phyloP scores from a whole-genome alignment of 2,888 invertebrate species.

The Cremastinae sp. region DNA sequence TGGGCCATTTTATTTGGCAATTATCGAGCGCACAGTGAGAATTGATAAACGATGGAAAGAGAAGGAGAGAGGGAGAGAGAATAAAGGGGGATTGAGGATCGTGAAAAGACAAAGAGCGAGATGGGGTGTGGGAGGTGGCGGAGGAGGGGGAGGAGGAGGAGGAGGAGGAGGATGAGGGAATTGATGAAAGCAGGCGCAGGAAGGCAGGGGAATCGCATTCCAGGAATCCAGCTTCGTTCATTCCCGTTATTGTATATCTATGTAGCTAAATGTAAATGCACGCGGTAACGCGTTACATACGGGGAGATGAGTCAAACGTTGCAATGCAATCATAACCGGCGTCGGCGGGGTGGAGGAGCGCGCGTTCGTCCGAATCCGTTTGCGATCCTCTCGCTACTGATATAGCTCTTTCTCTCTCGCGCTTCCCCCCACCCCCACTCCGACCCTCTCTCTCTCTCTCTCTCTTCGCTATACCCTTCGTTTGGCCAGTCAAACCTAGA shows the following conservation, averaged over 20 bases:
- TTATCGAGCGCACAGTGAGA: background rate
- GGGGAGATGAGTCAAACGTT: slow-evolving; percentile 70
- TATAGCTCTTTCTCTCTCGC: too few species aligned
- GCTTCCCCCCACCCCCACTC: too few species aligned
- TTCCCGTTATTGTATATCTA: background rate
- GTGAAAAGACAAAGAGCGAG: too few species aligned
- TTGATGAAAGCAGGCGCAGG: too few species aligned
- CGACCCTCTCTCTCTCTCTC: slow-evolving; percentile 26
- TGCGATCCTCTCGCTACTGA: slow-evolving; percentile 7
- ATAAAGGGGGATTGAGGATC: slow-evolving; percentile 19
- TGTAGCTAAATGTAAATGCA: slow-evolving; percentile 4
- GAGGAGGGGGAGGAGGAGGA: too few species aligned
- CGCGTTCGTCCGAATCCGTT: slow-evolving; percentile 61
- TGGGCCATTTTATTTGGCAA: background rate
- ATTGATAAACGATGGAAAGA: background rate
- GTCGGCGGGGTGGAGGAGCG: slow-evolving; percentile 68
- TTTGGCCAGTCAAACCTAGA: slow-evolving; percentile 49
- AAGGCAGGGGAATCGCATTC: too few species aligned
- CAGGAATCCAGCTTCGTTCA: too few species aligned
- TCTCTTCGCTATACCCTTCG: slow-evolving; percentile 17
- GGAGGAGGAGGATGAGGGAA: too few species aligned
- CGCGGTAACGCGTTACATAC: too few species aligned
- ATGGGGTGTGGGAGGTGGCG: too few species aligned
- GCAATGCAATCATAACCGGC: slow-evolving; percentile 80
- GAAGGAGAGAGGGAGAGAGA: slow-evolving; percentile 28